These are phyloP conservation scores for Drepana arcuata DNA, from an alignment of 1,140 invertebrate genomes.

Conservation along the genomic window DNA sequence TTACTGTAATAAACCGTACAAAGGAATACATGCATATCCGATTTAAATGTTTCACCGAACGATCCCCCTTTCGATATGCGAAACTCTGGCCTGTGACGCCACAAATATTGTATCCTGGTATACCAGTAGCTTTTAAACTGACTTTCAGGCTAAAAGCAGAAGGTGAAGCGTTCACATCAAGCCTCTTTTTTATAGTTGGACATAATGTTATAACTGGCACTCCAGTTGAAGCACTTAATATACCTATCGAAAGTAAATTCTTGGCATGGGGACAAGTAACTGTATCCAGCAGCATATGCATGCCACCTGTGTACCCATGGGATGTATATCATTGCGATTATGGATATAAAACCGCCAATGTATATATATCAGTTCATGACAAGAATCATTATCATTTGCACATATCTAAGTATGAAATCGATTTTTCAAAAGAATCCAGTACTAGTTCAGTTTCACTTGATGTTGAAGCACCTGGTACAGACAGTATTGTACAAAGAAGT, in stretches of 20 bases:
- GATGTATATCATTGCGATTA: constrained; percentile 21
- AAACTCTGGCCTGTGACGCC: constrained; percentile 25
- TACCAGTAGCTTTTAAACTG: constrained; percentile 27
- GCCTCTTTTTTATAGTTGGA: constrained; percentile 36
- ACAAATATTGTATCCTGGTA: constrained; percentile 35
- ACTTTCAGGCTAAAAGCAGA: constrained; percentile 26
- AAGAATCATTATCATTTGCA: constrained; percentile 31
- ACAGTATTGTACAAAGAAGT: constrained; percentile 18
- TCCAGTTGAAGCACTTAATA: constrained; percentile 19
- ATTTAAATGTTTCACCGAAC: constrained; percentile 30
- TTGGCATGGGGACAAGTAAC: too few relatives aligned
- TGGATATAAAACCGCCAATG: constrained; percentile 23
- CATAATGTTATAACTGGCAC: constrained; percentile 17
- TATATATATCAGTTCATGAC: constrained; percentile 25
- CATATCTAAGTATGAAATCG: constrained; percentile 26
- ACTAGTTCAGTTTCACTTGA: constrained; percentile 16
- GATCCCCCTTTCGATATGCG: constrained; percentile 19
- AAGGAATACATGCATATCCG: constrained; percentile 22
- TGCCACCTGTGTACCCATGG: constrained; percentile 42
- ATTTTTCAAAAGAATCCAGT: constrained; percentile 15
- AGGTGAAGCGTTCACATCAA: constrained; percentile 17
- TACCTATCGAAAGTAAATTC: constrained; percentile 27
- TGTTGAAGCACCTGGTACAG: constrained; percentile 14
- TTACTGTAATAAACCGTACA: constrained; percentile 33
- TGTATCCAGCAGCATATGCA: too few relatives aligned